Base-by-base conservation (phyloP, 2,888 invertebrate genomes). In the Automeris io region DNA sequence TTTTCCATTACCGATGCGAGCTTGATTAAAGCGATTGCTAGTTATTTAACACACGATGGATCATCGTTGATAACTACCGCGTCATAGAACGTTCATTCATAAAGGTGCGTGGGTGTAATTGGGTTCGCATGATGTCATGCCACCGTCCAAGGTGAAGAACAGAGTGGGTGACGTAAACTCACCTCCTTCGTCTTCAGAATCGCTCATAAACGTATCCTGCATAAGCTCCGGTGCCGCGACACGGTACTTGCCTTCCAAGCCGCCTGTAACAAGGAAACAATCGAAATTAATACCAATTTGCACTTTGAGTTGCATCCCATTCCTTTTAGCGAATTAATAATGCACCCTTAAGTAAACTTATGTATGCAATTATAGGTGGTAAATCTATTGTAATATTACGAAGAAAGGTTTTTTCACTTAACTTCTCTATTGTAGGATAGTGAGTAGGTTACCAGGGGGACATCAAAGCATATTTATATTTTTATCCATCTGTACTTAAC, bases 171-270 rank as follows among this genome's bases (percentile, higher is more conserved):
- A 38, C 18, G 37, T 33, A 36, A 26, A 41, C 90, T 68, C 88
- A 92, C 96, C 97, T 87, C 96, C 97, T 90, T 99, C 99, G 86
- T 99, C 99, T 74, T 99, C 99, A 0, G 98, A 98, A 78, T 99
- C 99, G 13, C 97, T 97, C 92, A 99, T 95, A 80, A 98, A 95
- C 6, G 97, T 95, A 79, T 99, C 99, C 76, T 98, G 98, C 96
- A 99, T 97, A 50, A 96, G 94, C 82, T 99, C 99, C 0, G 99
- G 99, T 37, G 97, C 96, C 47, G 97, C 94, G 35, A 99, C 97
- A 78, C 95, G 94, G 87, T 98, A 98, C 81, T 98, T 97, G 71
- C 99, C 99, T 71, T 98, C 98, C 56, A 78, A 56, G 47, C 86
- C 90, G 78, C 76, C 89, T 89, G 79, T 37, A 77, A 80, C 78